Evolutionary conservation across 2,113 vertebrate species (phyloP), one percentile per base, ranked within the genome.

Genomic region (Tor tambroides): DNA sequence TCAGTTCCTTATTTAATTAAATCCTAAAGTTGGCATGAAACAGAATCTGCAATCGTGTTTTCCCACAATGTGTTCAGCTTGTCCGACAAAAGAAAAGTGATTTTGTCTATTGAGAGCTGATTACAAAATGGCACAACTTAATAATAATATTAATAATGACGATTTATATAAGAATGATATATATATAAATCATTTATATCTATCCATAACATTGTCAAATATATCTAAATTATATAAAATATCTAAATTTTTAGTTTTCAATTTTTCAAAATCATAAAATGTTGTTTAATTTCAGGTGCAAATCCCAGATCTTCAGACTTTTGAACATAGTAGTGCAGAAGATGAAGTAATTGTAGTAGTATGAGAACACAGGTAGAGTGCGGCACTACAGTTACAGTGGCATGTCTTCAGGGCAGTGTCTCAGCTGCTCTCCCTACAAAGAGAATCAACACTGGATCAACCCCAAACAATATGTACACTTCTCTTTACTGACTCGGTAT

Each of bases 321-420:
- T 67, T 82, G 61, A 28, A 82, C 81, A 91, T 72, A 38, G 28
- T 81, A 89, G 88, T 90, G 85, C 87, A 51, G 83, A 83, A 86
- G 51, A 88, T 80, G 77, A 79, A 79, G 79, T 81, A 59, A 49
- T 32, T 7, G 9, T 81, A 75, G 43, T 77, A 32, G 32, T 49
- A 49, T 14, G 75, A 87, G 84, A 49, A 3, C 12, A 14, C 46
- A 49, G 46, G 12, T 49, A 49, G 11, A 46, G 43, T 63, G 49
- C 63, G 41, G 38, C 59, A 85, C 61, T 84, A 75, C 72, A 77
- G 38, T 78, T 88, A 67, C 75, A 79, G 77, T 83, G 85, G 59
- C 41, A 51, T 43, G 86, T 79, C 80, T 71, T 80, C 82, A 80
- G 84, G 83, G 87, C 85, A 80, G 83, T 76, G 85, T 59, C 12